Base-by-base conservation (phyloP, 2,797 vertebrate species). In the Acanthis flammea region DNA sequence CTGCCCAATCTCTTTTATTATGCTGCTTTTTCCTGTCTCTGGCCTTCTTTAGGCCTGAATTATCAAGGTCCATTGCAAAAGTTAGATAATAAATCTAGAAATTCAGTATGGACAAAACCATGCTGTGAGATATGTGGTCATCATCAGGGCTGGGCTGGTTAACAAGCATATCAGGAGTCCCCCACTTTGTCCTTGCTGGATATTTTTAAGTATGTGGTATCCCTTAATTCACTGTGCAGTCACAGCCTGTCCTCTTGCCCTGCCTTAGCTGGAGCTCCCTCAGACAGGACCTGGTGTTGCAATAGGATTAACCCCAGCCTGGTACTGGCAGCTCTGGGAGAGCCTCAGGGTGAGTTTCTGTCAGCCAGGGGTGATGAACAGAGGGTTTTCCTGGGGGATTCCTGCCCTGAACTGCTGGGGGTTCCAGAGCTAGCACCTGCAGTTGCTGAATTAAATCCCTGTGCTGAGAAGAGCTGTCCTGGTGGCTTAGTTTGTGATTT, bases 141-240 rank as follows among this genome's bases (percentile, higher is more conserved):
- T 14, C 35, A 37, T 66, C 12, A 13, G 30, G 33, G 14, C 18
- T n/a, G 14, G 22, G 23, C 16, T 37, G 63, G 28, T 76, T 86
- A 28, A 28, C 8, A 31, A 22, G 12, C 2, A 0, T 9, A 4
- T 54, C 53, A 35, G 19, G 28, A 35, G 9, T 44, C 60, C 39
- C n/a, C 12, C 1, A 0, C 18, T 65, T 35, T 30, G 27, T 9
- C 33, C 9, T 4, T 41, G 50, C 53, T 86, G 70, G 30, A 2
- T 62, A 5, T 62, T 82, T 70, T 48, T 11, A 66, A 74, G 37
- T 44, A 5, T 0, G 0, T 54, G 6, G 7, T 12, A 3, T 31
- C 50, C 39, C 27, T 53, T 24, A n/a, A n/a, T 31, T 68, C 54
- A 10, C 7, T 24, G 41, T 53, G 28, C 57, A 61, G 70, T 8